A percentile compares a stretch with the other conserved stretches of the same genome.
Conservation (phyloP, 1,140 invertebrate genomes). For the Drosophila neocordata region DNA sequence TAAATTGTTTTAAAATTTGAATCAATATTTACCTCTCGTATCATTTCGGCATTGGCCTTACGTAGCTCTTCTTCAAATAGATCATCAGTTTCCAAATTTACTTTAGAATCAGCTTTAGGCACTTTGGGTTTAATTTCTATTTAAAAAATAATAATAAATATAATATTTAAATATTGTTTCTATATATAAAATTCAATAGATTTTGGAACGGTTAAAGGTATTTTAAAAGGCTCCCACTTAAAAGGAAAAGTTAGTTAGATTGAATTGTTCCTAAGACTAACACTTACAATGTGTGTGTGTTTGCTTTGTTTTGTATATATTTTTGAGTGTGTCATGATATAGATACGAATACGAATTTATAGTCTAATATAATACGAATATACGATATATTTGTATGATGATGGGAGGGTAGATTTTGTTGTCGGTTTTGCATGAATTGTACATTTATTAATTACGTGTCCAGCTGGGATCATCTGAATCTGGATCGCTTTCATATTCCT, state of each 20-base stretch:
- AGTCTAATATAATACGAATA: slow-evolving; percentile 43
- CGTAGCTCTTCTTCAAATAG: slow-evolving; percentile 77
- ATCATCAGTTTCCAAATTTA: slow-evolving; percentile 46
- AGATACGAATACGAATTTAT: slow-evolving; percentile 58
- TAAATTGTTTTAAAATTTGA: neutral
- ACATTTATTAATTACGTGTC: slow-evolving; percentile 83
- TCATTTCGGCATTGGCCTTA: slow-evolving; percentile 77
- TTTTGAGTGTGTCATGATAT: slow-evolving; percentile 32
- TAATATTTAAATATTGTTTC: neutral
- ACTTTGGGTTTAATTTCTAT: slow-evolving; percentile 79
- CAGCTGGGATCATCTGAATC: slow-evolving; percentile 81
- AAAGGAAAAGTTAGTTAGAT: slow-evolving; percentile 32
- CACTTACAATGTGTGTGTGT: slow-evolving; percentile 58
- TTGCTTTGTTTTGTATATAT: slow-evolving; percentile 15
- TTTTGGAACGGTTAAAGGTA: slow-evolving; percentile 55
- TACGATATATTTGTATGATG: slow-evolving; percentile 23
- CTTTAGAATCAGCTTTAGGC: slow-evolving; percentile 38
- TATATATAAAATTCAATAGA: neutral
- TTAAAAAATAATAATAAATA: neutral
- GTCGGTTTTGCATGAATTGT: slow-evolving; percentile 32
- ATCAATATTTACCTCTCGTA: slow-evolving; percentile 71
- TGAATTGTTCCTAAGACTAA: slow-evolving; percentile 30
- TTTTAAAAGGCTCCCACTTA: slow-evolving; percentile 55
- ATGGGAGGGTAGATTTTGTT: slow-evolving; percentile 43
- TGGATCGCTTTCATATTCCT: slow-evolving; percentile 84